Evolutionary conservation across 2,113 vertebrate genomes (phyloP).

Genomic region (Indicator indicator): DNA sequence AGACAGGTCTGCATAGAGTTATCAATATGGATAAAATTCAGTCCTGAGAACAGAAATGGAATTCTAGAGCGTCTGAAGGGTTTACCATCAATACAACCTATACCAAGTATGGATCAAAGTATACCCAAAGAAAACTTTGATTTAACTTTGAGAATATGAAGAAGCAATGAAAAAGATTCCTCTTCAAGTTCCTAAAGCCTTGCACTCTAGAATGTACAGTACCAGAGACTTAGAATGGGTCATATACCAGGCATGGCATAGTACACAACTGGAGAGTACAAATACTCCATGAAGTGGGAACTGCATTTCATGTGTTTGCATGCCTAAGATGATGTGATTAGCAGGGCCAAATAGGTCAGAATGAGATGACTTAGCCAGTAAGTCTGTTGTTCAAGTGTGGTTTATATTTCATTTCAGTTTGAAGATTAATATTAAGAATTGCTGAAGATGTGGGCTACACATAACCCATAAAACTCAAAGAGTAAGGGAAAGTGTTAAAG

Average conservation of each 20-base stretch:
- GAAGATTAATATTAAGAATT: background rate
- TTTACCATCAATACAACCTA: background rate
- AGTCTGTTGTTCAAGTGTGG: background rate
- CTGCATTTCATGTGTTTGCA: background rate
- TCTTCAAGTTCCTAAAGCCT: background rate
- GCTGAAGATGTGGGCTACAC: background rate
- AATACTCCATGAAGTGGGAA: background rate
- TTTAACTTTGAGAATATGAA: background rate
- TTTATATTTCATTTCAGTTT: background rate
- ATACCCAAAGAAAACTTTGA: background rate
- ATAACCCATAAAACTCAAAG: background rate
- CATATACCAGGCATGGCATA: background rate
- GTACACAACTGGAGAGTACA: background rate
- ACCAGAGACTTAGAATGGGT: background rate
- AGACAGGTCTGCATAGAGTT: background rate
- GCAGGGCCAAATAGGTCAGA: background rate
- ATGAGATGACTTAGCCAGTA: background rate
- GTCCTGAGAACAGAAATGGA: background rate
- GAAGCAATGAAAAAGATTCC: background rate
- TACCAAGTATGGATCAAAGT: background rate
- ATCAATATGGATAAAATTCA: background rate
- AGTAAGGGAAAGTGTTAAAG: background rate
- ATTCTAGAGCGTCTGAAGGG: background rate
- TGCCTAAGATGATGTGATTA: background rate
- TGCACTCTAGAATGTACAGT: background rate